Evolutionary conservation across 2,888 invertebrate genomes (phyloP).

Genomic region (Sympetrum striolatum): DNA sequence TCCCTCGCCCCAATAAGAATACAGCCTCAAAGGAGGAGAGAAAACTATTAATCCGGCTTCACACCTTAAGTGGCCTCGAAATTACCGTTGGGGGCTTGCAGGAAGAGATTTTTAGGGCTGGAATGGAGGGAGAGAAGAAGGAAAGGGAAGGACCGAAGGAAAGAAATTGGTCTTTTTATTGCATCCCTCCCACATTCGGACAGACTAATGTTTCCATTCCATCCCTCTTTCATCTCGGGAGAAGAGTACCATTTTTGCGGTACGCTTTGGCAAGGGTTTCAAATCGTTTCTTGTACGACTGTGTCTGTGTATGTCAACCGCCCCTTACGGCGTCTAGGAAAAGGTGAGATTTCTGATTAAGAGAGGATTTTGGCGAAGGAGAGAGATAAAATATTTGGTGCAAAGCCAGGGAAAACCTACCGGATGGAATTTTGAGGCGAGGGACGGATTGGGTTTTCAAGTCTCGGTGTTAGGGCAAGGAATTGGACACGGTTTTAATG

Average conservation of each 20-base stretch:
- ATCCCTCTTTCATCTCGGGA: background rate
- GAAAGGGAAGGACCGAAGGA: background rate
- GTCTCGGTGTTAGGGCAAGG: background rate
- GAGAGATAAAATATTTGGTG: background rate
- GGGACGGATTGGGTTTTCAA: background rate
- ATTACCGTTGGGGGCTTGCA: background rate
- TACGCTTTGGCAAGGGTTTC: background rate
- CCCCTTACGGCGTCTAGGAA: background rate
- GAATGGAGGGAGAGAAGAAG: background rate
- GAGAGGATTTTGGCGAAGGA: background rate
- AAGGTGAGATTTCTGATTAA: background rate
- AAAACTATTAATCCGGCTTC: background rate
- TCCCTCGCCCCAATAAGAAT: background rate
- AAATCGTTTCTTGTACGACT: background rate
- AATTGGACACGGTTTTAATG: slow-evolving; percentile 26
- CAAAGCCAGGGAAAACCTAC: background rate
- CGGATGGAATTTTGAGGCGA: background rate
- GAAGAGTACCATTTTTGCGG: background rate
- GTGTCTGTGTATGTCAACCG: background rate
- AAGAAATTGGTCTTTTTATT: slow-evolving; percentile 1
- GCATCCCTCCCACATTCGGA: background rate
- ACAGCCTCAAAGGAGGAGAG: background rate
- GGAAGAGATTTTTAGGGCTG: no score
- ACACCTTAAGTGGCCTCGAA: background rate
- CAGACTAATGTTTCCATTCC: background rate